A percentile compares a stretch with the other conserved stretches of the same genome.
phyloP scores from a whole-genome alignment of 2,113 vertebrate genomes.

The Pao palembangensis region DNA sequence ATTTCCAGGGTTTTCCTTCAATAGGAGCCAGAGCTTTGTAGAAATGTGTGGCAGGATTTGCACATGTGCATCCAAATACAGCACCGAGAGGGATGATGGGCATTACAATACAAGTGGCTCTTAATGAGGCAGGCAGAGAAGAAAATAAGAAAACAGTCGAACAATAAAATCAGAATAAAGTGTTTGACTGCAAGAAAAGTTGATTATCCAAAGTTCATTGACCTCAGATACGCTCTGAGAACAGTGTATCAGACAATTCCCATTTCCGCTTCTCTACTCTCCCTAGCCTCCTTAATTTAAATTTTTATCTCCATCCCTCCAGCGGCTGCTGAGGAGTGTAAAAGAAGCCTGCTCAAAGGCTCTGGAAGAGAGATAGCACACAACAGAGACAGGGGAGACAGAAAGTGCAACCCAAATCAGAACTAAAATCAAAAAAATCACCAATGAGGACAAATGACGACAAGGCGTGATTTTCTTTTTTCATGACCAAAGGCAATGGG shows the following conservation, averaged over 20 bases:
- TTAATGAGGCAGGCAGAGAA: slow-evolving; percentile 12
- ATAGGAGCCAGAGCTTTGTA: too few species aligned
- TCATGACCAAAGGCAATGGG: slow-evolving; percentile 38
- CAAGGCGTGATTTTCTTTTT: slow-evolving; percentile 34
- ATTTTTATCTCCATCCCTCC: slow-evolving; percentile 44
- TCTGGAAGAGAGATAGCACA: slow-evolving; percentile 18
- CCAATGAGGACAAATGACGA: slow-evolving; percentile 50
- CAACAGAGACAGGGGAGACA: slow-evolving; percentile 10
- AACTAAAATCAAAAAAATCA: slow-evolving; percentile 44
- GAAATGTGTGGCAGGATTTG: too few species aligned
- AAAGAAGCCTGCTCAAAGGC: slow-evolving; percentile 44
- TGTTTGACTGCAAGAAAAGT: slow-evolving; percentile 29
- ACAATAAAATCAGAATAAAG: slow-evolving; percentile 6
- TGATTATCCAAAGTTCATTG: slow-evolving; percentile 45
- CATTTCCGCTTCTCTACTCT: slow-evolving; percentile 25
- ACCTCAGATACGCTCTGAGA: slow-evolving; percentile 28
- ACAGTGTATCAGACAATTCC: slow-evolving; percentile 40
- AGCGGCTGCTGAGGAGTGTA: slow-evolving; percentile 40
- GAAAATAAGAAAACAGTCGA: slow-evolving; percentile 2
- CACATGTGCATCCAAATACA: not conserved
- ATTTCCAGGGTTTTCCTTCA: too few species aligned
- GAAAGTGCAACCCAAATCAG: slow-evolving; percentile 22
- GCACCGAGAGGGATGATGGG: slow-evolving; percentile 3
- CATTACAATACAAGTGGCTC: slow-evolving; percentile 2
- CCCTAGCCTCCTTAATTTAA: slow-evolving; percentile 45